Evolutionary conservation across 2,113 vertebrate genomes (phyloP).

Genomic region (Paracyprichromis sp.): DNA sequence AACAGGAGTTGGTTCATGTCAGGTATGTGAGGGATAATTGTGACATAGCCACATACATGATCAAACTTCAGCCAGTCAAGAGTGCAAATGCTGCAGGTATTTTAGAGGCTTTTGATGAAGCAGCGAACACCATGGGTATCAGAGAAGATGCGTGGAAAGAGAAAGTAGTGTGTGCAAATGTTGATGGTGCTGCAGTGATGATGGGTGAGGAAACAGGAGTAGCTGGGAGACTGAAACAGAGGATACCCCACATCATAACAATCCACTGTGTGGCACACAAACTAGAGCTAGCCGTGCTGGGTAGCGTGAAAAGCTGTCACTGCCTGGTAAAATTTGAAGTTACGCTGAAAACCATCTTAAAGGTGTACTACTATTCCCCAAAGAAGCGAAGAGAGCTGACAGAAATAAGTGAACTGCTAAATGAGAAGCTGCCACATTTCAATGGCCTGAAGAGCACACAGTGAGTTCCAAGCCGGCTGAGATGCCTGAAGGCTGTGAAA

Average conservation of each 20-base stretch:
- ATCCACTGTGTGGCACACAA: background rate
- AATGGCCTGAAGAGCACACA: background rate
- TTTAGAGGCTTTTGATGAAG: background rate
- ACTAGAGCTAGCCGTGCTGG: too few relatives aligned
- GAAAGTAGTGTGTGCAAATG: background rate
- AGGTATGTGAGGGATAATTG: background rate
- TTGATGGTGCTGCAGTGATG: background rate
- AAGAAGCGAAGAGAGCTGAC: background rate
- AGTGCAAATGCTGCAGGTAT: background rate
- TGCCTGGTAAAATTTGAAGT: too few relatives aligned
- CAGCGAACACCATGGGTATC: accelerated
- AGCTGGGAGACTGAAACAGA: background rate
- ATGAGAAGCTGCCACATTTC: accelerated
- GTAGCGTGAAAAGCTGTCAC: too few relatives aligned
- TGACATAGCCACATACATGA: background rate
- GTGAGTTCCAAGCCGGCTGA: accelerated
- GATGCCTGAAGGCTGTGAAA: background rate
- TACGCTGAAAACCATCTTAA: too few relatives aligned
- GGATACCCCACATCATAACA: background rate
- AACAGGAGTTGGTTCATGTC: accelerated
- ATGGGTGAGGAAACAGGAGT: background rate
- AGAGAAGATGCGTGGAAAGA: accelerated
- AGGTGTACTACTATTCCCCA: too few relatives aligned
- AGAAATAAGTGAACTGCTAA: background rate
- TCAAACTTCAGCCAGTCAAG: background rate